Evolutionary conservation across 2,113 vertebrate species (phyloP), one percentile per base, ranked within the genome.

Genomic region (Grantiella picta): DNA sequence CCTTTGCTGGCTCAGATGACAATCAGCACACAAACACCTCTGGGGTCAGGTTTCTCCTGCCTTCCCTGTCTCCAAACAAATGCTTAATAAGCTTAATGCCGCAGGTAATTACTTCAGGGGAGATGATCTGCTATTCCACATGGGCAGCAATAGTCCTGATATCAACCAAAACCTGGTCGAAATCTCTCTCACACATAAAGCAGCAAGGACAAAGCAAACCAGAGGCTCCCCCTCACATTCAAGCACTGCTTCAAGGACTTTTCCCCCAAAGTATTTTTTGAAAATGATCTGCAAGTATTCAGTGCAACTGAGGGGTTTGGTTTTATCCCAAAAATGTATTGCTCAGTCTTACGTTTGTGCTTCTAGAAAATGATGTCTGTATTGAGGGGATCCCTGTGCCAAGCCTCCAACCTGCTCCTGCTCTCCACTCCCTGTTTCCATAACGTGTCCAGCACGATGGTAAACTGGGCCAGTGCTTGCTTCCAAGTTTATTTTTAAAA

Each of bases 401-500:
- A 7, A 23, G 80, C 59, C 63, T 69, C 40, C 57, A 71, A 63
- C 0, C 0, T 1, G 6, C 16, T 66, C 40, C 70, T 44, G 57
- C 57, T 53, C 78, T n/a, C 70, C 69, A 4, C 78, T 57, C 57
- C 7, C 81, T 53, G 13, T 61, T 91, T 21, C 90, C 75, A 69
- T 5, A 52, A 33, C 65, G 2, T 5, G 3, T 36, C 82, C 78
- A 88, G 49, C 53, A 10, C 31, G 0, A 6, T 20, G 28, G 7
- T 33, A 63, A 92, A 50, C 45, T 29, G 52, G 71, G 45, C 59
- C 75, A 85, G 20, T 11, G 79, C 38, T 63, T 57, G 45, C 40
- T 73, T 69, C 71, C 90, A 86, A 33, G 65, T 57, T 88, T 95
- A 66, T 86, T 88, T 93, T 82, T 86, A 86, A 82, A 57, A 61